Base-by-base conservation (phyloP, 2,888 invertebrate genomes). In the Dryomyza anilis region DNA sequence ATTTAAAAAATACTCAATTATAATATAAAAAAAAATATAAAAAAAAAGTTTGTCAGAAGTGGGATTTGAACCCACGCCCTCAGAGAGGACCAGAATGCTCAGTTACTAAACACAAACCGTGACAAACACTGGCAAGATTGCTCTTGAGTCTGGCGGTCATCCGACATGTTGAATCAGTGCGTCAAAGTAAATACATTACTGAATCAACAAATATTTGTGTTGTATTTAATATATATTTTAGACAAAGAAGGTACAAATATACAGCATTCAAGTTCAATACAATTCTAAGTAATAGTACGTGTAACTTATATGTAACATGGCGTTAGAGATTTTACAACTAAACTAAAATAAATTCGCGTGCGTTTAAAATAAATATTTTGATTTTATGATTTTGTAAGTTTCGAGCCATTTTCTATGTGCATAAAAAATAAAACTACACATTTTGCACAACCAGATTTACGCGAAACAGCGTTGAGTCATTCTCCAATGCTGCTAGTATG, bases 361-460 rank as follows among this genome's bases (percentile, higher is more conserved):
- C 14, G 8, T 16, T 39, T 7, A 39, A 39, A 39, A 30, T 27
- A 52, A 8, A 16, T 3, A 3, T 30, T 27, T 30, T 7, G 16
- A 5, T 4, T 30, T n/a, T n/a, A n/a, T n/a, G n/a, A n/a, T n/a
- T n/a, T n/a, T n/a, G n/a, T n/a, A n/a, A n/a, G n/a, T n/a, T n/a
- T n/a, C n/a, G n/a, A n/a, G n/a, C n/a, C n/a, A n/a, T n/a, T n/a
- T 39, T 16, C 6, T 19, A 30, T 29, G 27, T n/a, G 2, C 16
- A 39, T 57, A 3, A 27, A 21, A 14, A 33, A 27, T 4, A 48
- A 36, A 36, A 36, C 84, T 85, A 90, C 74, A 91, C 83, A 76
- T 89, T 89, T 76, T 94, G 92, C 58, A 94, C 87, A 70, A 89
- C 86, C 73, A 93, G 85, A 84, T 93, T 92, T 83, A 94, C 91